Conservation (phyloP, 2,888 invertebrate species). For the Sarcophaga rosellei region DNA sequence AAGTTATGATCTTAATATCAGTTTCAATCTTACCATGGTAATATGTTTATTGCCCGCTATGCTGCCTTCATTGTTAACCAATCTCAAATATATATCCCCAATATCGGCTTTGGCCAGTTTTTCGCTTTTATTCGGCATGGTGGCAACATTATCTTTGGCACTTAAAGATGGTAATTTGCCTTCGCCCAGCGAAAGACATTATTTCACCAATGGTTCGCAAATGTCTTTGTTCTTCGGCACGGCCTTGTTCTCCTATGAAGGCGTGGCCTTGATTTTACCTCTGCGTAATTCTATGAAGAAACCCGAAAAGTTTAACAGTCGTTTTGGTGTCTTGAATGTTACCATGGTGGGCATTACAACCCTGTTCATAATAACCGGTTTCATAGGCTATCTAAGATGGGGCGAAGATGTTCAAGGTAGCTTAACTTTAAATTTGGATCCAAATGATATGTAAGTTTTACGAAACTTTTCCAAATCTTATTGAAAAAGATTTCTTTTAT, state of each 20-base stretch:
- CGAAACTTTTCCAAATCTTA: background rate
- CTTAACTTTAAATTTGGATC: slow-evolving; percentile 92
- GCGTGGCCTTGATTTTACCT: slow-evolving; percentile 95
- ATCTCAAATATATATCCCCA: slow-evolving; percentile 83
- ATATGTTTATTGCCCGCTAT: slow-evolving; percentile 77
- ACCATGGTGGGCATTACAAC: slow-evolving; percentile 91
- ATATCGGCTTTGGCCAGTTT: slow-evolving; percentile 90
- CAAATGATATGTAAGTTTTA: slow-evolving; percentile 75
- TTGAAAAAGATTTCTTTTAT: background rate
- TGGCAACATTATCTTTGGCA: slow-evolving; percentile 89
- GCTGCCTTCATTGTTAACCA: slow-evolving; percentile 78
- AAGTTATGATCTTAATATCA: slow-evolving; percentile 75
- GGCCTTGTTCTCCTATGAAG: slow-evolving; percentile 97
- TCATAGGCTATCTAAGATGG: slow-evolving; percentile 93
- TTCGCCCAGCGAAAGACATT: slow-evolving; percentile 82
- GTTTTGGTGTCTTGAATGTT: slow-evolving; percentile 92
- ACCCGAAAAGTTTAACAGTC: slow-evolving; percentile 89
- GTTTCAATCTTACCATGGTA: slow-evolving; percentile 75
- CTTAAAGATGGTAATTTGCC: slow-evolving; percentile 87
- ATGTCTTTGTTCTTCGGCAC: slow-evolving; percentile 97
- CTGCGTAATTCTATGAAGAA: slow-evolving; percentile 94
- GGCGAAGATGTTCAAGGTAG: slow-evolving; percentile 91
- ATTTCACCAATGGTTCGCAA: slow-evolving; percentile 84
- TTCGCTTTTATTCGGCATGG: slow-evolving; percentile 86
- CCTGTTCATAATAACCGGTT: slow-evolving; percentile 92